phyloP scores from a whole-genome alignment of 1,140 invertebrate genomes.

The Drosophila triauraria region DNA sequence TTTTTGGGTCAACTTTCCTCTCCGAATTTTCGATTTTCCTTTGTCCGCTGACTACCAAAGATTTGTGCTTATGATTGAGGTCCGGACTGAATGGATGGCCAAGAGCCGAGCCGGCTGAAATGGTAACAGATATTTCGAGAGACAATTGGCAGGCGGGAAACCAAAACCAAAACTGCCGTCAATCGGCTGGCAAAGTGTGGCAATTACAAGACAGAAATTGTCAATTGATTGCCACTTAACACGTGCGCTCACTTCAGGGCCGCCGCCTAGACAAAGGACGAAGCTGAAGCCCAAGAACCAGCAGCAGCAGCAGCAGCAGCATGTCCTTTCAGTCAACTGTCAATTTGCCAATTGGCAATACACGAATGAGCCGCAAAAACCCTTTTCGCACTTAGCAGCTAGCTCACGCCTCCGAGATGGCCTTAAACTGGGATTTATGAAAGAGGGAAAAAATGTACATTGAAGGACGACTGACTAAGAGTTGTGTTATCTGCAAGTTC shows the following conservation, averaged over 20 bases:
- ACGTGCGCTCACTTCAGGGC: conserved; percentile 54
- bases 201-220: conserved; percentile 62
- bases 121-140: conserved; percentile 25
- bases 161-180: conserved; percentile 26
- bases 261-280: conserved; percentile 15
- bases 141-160: conserved; percentile 11
- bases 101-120: neutral
- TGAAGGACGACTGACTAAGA: neutral
- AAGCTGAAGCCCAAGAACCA: neutral
- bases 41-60: conserved; percentile 1
- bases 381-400: conserved; percentile 15
- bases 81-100: neutral
- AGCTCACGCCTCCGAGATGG: too few relatives aligned
- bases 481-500: too few relatives aligned
- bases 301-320: neutral
- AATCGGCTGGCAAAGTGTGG: conserved; percentile 49
- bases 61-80: conserved; percentile 25
- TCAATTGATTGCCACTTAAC: conserved; percentile 75
- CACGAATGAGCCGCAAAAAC: conserved; percentile 15
- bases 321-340: conserved; percentile 23
- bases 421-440: neutral
- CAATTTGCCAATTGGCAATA: conserved; percentile 28
- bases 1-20: neutral
- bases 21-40: neutral
- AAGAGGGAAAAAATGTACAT: neutral